Base-by-base conservation (phyloP, 2,888 invertebrate genomes). In the Gastrophysa polygoni region DNA sequence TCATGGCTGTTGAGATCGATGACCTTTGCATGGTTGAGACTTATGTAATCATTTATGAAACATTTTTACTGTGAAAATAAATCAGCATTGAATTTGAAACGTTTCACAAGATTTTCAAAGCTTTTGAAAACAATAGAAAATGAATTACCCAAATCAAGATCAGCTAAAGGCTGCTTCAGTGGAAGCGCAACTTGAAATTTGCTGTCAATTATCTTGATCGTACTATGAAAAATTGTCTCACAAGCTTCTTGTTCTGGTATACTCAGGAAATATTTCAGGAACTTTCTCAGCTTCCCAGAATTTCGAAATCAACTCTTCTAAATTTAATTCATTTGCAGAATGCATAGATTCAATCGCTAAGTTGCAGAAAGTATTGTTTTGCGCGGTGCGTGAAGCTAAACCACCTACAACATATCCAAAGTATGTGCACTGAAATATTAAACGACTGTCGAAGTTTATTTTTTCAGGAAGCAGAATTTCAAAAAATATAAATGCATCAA, bases 31-130 rank as follows among this genome's bases (percentile, higher is more conserved):
- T 55, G 17, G 11, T 43, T 21, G 16, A 44, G 24, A 2, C 16
- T 16, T 16, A 55, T 28, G 21, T 43, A 55, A 14, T 54, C 28
- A 24, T 55, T 28, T 43, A 44, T 55, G 2, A 55, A 55, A 17
- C 4, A 14, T 32, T 29, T 51, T 18, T 51, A 51, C 20, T 51
- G 51, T 24, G 10, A 28, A 29, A 51, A 51, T 29, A 32, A n/a
- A 7, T 32, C 32, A 18, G 24, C 17, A 51, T 32, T 51, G 16
- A 32, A 29, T 17, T 29, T 18, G 20, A 55, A 55, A 18, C 43
- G 29, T 43, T 43, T 55, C 43, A 43, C 21, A 38, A 55, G 34
- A 21, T 55, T 38, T 55, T 55, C 17, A 55, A 55, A 55, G 21
- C 55, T 38, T 43, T 43, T 20, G n/a, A 24, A 44, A 7, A 43